Percentiles rank a stretch among this genome's conserved stretches.
Evolutionary conservation across 2,113 vertebrate genomes (phyloP).

Genomic region (Probosciger aterrimus): DNA sequence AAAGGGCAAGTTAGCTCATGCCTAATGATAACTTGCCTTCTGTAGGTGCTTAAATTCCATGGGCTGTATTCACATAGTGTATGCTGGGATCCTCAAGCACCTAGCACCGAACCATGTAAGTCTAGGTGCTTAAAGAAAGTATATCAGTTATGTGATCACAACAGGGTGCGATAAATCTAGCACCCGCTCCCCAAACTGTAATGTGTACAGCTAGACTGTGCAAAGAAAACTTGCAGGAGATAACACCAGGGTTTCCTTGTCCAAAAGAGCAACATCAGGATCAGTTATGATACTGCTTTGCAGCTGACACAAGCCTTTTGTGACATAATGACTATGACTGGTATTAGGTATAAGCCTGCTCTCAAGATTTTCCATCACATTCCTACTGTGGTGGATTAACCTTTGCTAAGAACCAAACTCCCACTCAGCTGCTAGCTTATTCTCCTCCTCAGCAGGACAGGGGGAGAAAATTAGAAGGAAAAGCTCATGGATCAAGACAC

Average conservation of each 20-base stretch:
- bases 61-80: not conserved
- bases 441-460: not conserved
- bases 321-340: not conserved
- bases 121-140: not conserved
- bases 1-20: not conserved
- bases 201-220: not conserved
- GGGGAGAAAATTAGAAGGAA: not conserved
- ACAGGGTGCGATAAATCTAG: not conserved
- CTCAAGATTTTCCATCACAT: not conserved
- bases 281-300: not conserved
- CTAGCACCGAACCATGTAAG: not conserved
- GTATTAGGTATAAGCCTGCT: not conserved
- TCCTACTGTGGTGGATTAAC: not conserved
- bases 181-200: not conserved
- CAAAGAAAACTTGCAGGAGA: not conserved
- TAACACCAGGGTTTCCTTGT: not conserved
- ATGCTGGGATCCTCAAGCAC: rapidly evolving
- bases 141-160: not conserved
- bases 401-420: not conserved
- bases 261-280: not conserved
- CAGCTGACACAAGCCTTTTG: not conserved
- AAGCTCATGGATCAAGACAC: not conserved
- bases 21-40: not conserved
- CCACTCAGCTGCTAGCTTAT: not conserved
- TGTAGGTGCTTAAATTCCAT: not conserved